Conservation (phyloP, 2,797 vertebrate species). For the Gallinago nigripennis region DNA sequence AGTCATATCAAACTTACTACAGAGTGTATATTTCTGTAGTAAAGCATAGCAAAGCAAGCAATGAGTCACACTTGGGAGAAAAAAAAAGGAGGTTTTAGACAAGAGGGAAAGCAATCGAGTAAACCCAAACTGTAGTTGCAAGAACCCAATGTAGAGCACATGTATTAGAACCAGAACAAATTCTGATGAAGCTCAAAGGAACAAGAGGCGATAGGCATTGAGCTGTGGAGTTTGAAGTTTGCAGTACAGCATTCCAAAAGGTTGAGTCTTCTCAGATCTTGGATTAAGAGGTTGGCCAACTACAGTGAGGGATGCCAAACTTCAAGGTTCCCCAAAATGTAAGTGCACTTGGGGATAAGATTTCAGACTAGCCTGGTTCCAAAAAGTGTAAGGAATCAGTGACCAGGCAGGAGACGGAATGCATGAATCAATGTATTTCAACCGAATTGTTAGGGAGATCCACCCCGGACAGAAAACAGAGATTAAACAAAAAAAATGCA, state of each 20-base stretch:
- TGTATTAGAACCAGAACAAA: neutral
- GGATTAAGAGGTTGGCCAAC: neutral
- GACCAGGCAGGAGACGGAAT: neutral
- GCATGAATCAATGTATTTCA: neutral
- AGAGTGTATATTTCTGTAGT: neutral
- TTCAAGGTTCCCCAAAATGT: neutral
- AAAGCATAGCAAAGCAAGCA: neutral
- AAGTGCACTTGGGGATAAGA: neutral
- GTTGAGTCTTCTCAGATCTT: neutral
- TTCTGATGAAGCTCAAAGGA: neutral
- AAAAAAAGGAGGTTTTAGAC: neutral
- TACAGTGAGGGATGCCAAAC: neutral
- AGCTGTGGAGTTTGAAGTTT: neutral
- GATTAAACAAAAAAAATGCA: neutral
- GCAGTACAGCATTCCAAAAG: neutral
- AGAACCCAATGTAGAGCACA: accelerated
- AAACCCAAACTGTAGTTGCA: neutral
- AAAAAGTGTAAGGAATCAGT: neutral
- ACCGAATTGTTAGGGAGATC: neutral
- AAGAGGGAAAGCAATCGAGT: neutral
- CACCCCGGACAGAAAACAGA: neutral
- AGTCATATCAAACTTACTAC: neutral
- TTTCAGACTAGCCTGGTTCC: neutral
- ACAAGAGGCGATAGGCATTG: neutral
- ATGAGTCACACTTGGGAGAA: neutral